Evolutionary conservation across 2,113 vertebrate genomes (phyloP), one percentile per base, ranked within the genome.

Genomic region (Oreocharis arfaki): DNA sequence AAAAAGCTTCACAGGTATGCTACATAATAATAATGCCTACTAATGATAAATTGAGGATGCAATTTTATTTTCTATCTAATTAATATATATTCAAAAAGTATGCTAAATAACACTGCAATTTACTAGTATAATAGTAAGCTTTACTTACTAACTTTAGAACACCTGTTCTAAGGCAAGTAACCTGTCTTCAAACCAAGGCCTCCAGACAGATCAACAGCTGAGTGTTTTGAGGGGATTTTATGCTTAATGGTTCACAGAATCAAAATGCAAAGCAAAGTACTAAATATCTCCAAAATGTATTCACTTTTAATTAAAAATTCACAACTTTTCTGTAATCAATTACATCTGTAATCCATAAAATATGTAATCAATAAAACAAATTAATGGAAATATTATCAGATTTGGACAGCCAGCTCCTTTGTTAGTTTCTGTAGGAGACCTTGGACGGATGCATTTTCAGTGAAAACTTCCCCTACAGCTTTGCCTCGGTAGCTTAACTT

Each of bases 401-500:
- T 67, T 80, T 86, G 23, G 56, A 86, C 52, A 91, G 46, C 30
- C 30, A 73, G 0, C 1, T 63, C 28, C 74, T 84, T 68, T 28
- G 63, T 46, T 90, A 84, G 88, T 94, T 94, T 95, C 19, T 46
- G 2, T 19, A 41, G 24, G 15, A 84, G 10, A 44, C 12, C 21
- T 83, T 76, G 90, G 39, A 90, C 93, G 27, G 15, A 37, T 93
- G 7, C 8, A 13, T 73, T 96, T 91, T 83, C 63, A 84, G 24
- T 37, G 20, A 90, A 91, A 95, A 27, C 39, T 75, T 97, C 85
- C 87, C 89, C 78, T 76, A 14, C 37, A 79, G 44, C 76, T 76
- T 74, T 89, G 59, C 84, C 55, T 94, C 13, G 16, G 81, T 93
- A 82, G 47, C 80, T 95, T 89, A 93, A 87, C 41, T 96, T 98